Percentiles rank a stretch among this genome's conserved stretches.
These are phyloP conservation scores for Nothocercus julius DNA, from an alignment of 2,113 vertebrate genomes.

Conservation along the genomic window DNA sequence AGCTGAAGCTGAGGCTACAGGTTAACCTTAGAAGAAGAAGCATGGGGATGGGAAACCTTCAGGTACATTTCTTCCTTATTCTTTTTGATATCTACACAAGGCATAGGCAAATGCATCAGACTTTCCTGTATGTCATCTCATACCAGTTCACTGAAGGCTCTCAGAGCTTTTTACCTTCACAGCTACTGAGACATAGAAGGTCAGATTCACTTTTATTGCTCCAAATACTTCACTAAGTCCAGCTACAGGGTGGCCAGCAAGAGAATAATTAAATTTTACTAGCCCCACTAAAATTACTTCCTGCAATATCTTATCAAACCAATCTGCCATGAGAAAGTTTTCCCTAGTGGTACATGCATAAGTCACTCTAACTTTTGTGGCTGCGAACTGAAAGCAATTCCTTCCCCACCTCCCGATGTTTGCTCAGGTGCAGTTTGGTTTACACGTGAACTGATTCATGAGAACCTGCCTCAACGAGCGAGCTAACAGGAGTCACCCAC, in stretches of 20 bases:
- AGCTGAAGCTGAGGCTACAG: background rate
- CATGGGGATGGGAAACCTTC: background rate
- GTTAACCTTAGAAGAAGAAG: background rate
- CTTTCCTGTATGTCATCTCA: background rate
- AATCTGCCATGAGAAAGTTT: slow-evolving; percentile 47
- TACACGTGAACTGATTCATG: slow-evolving; percentile 55
- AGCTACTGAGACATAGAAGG: background rate
- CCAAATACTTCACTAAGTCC: background rate
- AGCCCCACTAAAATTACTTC: slow-evolving; percentile 26
- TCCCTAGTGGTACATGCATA: slow-evolving; percentile 54
- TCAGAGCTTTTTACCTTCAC: background rate
- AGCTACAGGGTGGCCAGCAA: background rate
- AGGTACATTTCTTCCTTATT: background rate
- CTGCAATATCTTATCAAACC: slow-evolving; percentile 67
- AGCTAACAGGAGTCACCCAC: slow-evolving; percentile 38
- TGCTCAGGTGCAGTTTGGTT: slow-evolving; percentile 76
- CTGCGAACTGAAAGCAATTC: slow-evolving; percentile 55
- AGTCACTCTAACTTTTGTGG: slow-evolving; percentile 63
- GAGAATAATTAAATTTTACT: slow-evolving; percentile 14
- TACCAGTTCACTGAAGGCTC: background rate
- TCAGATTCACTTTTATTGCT: background rate
- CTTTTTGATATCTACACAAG: background rate
- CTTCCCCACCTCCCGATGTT: slow-evolving; percentile 67
- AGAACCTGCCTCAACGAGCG: slow-evolving; percentile 42
- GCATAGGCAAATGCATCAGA: background rate